Evolutionary conservation across 2,888 invertebrate genomes (phyloP).

Genomic region (Pantelozetes paolii): DNA sequence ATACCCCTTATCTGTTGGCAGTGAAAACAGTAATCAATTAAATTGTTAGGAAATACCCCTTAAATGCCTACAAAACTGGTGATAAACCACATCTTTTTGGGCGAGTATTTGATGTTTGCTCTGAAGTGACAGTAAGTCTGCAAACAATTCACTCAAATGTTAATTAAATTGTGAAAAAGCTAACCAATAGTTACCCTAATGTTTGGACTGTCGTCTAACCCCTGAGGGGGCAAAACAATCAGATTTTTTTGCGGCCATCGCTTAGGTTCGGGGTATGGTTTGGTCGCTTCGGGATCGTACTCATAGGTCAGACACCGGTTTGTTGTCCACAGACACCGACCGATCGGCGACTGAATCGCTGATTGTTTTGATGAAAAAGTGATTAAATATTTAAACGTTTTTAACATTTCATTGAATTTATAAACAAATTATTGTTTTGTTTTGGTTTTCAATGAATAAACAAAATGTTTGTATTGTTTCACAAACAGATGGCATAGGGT

Average conservation of each 20-base stretch:
- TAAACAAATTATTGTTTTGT: no score
- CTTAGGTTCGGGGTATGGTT: constrained; percentile 53
- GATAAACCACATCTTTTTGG: constrained; percentile 88
- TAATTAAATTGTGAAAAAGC: neutral
- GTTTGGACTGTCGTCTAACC: constrained; percentile 63
- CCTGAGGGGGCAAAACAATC: constrained; percentile 68
- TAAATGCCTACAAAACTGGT: constrained; percentile 55
- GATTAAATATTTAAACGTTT: neutral
- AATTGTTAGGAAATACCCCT: neutral
- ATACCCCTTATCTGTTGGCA: constrained; percentile 74
- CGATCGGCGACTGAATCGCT: neutral
- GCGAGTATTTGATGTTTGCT: constrained; percentile 79
- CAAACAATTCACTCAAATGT: neutral
- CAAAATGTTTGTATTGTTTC: no score
- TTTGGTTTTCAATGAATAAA: no score
- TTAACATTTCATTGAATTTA: neutral
- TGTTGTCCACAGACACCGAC: neutral
- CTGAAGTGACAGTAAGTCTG: constrained; percentile 66
- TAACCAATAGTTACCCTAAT: constrained; percentile 62
- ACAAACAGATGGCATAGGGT: no score
- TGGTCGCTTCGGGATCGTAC: constrained; percentile 5
- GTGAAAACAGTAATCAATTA: neutral
- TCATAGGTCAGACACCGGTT: constrained; percentile 21
- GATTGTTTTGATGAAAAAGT: neutral
- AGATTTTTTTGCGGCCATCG: constrained; percentile 67